These are phyloP conservation scores for Epinephelus coioides DNA, from an alignment of 2,797 vertebrate genomes.

Conservation along the genomic window DNA sequence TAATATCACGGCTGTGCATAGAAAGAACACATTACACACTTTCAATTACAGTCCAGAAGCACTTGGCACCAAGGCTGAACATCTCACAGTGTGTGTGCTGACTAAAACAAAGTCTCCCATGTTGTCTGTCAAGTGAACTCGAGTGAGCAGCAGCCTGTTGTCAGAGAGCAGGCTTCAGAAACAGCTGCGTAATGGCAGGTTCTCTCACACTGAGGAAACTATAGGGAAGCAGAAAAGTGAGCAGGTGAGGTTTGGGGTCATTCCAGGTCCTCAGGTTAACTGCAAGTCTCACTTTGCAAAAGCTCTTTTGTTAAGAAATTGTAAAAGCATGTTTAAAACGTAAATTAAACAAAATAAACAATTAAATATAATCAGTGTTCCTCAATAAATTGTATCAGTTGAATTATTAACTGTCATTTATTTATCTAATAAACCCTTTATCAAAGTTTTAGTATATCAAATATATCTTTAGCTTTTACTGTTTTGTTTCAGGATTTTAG, in stretches of 20 bases:
- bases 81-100: not conserved
- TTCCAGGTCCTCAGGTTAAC: not conserved
- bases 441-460: too few relatives aligned
- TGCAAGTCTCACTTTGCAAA: not conserved
- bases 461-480: too few relatives aligned
- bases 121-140: constrained; percentile 3
- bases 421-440: too few relatives aligned
- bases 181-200: constrained; percentile 51
- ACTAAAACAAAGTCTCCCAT: not conserved
- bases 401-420: too few relatives aligned
- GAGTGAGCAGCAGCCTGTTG: constrained; percentile 7
- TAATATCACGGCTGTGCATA: not conserved
- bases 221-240: not conserved
- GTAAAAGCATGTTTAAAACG: too few relatives aligned
- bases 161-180: constrained; percentile 12
- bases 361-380: too few relatives aligned
- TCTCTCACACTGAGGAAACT: constrained; percentile 15
- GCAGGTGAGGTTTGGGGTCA: not conserved
- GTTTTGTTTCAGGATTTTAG: too few relatives aligned
- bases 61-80: not conserved
- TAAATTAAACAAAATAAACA: too few relatives aligned
- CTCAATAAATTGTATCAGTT: too few relatives aligned
- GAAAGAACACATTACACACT: too few relatives aligned
- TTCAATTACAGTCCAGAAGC: too few relatives aligned
- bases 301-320: not conserved